Evolutionary conservation across 2,888 invertebrate genomes (phyloP).

Genomic region (Halictus ligatus): DNA sequence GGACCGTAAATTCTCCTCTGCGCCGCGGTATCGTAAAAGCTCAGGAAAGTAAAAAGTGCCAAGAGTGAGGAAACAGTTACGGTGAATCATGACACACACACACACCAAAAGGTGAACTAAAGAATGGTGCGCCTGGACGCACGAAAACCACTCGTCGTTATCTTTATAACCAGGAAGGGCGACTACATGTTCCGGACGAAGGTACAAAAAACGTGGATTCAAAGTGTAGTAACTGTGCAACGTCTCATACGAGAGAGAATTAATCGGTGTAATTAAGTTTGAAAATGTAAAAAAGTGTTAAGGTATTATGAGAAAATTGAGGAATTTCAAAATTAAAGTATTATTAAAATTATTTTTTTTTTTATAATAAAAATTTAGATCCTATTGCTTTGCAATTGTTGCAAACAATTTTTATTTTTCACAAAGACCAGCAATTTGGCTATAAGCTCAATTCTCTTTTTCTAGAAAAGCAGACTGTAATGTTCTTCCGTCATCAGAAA

Average conservation of each 20-base stretch:
- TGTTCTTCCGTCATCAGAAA: too few species aligned
- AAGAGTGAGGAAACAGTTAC: neutral
- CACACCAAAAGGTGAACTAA: neutral
- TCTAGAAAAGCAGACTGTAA: too few species aligned
- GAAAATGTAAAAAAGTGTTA: neutral
- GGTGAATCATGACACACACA: neutral
- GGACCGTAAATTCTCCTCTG: neutral
- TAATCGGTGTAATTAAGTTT: neutral
- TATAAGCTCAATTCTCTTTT: too few species aligned
- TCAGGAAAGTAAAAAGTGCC: neutral
- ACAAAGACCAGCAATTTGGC: too few species aligned
- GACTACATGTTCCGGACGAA: neutral
- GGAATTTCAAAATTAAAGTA: too few species aligned
- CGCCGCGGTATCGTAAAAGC: neutral
- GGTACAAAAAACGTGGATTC: neutral
- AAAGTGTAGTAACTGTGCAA: neutral
- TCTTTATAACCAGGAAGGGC: neutral
- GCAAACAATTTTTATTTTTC: too few species aligned
- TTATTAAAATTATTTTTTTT: too few species aligned
- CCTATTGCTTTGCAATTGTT: too few species aligned
- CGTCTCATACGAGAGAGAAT: neutral
- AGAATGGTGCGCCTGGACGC: neutral
- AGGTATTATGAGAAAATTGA: too few species aligned
- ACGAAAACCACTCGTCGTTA: constrained; percentile 2
- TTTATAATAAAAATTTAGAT: too few species aligned